Conservation (phyloP, 2,797 vertebrate species). For the Microctenopoma lineatum region DNA sequence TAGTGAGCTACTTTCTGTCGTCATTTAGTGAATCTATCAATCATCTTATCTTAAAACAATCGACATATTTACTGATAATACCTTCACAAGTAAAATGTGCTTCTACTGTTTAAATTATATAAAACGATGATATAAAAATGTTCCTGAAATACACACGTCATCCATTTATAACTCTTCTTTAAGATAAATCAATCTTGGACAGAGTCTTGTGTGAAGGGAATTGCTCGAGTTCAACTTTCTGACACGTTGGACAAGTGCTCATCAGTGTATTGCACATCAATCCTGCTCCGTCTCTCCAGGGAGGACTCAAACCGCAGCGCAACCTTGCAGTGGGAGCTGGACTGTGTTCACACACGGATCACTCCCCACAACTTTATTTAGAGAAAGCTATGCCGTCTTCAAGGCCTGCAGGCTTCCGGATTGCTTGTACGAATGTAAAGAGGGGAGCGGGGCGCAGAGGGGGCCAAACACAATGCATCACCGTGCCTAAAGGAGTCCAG, state of each 20-base stretch:
- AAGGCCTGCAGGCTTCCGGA: slow-evolving; percentile 49
- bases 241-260: slow-evolving; percentile 71
- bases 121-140: no score
- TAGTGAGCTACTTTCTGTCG: no score
- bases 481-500: slow-evolving; percentile 10
- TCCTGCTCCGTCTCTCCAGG: slow-evolving; percentile 49
- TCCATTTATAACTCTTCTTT: neutral
- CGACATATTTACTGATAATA: no score
- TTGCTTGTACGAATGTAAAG: slow-evolving; percentile 48
- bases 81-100: no score
- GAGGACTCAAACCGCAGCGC: slow-evolving; percentile 59
- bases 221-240: slow-evolving; percentile 59
- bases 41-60: no score
- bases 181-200: neutral
- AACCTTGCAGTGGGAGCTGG: slow-evolving; percentile 49
- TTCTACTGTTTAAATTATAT: no score
- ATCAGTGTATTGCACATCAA: slow-evolving; percentile 65
- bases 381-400: slow-evolving; percentile 47
- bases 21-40: no score
- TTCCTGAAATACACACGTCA: neutral
- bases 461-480: slow-evolving; percentile 25
- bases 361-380: slow-evolving; percentile 55
- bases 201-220: slow-evolving; percentile 4
- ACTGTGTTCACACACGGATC: slow-evolving; percentile 64
- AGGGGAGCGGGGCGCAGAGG: slow-evolving; percentile 13